phyloP scores from a whole-genome alignment of 2,113 vertebrate species.

The Brachyhypopomus gauderio region DNA sequence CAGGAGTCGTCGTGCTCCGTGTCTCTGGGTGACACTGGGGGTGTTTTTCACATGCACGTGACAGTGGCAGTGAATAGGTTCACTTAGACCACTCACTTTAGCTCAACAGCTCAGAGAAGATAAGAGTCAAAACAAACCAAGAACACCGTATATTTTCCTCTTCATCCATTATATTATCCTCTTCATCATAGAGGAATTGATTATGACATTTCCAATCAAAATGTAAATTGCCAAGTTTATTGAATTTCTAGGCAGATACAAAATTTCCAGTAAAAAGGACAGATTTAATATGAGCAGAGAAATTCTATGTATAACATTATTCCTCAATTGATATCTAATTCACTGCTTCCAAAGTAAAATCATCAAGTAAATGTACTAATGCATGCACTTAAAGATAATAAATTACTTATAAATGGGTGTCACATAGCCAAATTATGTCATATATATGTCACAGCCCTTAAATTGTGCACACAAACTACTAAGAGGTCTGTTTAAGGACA shows the following conservation, averaged over 20 bases:
- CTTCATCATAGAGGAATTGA: conserved; percentile 2
- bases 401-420: conserved; percentile 58
- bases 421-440: conserved; percentile 56
- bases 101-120: background rate
- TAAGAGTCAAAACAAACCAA: background rate
- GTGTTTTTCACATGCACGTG: background rate
- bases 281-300: conserved; percentile 19
- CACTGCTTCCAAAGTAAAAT: conserved; percentile 47
- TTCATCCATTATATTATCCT: conserved; percentile 15
- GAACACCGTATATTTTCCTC: background rate
- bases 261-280: background rate
- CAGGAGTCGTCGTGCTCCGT: conserved; percentile 9
- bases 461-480: conserved; percentile 30
- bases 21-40: background rate
- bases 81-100: background rate
- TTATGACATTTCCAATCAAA: conserved; percentile 25
- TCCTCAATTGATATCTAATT: conserved; percentile 49
- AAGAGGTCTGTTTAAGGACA: conserved; percentile 16
- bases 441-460: conserved; percentile 56
- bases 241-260: too few species aligned
- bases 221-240: background rate
- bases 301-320: conserved; percentile 10
- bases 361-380: conserved; percentile 50
- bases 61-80: background rate
- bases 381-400: conserved; percentile 53